phyloP scores from a whole-genome alignment of 2,113 vertebrate genomes.

The mouse (Mus musculus) region DNA sequence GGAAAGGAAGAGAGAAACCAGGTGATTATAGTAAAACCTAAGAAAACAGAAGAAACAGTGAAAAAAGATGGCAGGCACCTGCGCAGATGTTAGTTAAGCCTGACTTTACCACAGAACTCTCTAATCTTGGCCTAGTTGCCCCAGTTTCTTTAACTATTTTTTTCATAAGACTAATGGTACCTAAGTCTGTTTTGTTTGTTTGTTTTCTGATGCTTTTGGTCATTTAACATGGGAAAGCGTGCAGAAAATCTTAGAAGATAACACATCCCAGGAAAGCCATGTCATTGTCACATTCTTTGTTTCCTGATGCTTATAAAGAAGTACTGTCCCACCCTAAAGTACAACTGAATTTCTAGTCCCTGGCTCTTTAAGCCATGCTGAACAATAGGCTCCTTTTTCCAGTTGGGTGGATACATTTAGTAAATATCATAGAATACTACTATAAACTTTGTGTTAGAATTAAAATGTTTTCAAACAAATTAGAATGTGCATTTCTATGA shows the following conservation, averaged over 20 bases:
- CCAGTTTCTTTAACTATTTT: neutral
- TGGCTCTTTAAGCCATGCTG: constrained; percentile 36
- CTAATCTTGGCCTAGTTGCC: neutral
- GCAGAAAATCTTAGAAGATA: neutral
- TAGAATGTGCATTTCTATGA: neutral
- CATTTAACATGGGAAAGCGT: neutral
- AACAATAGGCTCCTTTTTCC: constrained; percentile 35
- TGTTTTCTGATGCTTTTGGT: neutral
- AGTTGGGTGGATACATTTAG: constrained; percentile 43
- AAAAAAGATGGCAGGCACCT: neutral
- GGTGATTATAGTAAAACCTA: neutral
- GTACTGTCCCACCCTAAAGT: neutral
- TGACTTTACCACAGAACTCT: neutral
- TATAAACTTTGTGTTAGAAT: constrained; percentile 50
- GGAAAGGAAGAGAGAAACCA: neutral
- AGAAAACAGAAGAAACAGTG: neutral
- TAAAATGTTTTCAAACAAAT: constrained; percentile 1
- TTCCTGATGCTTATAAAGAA: constrained; percentile 14
- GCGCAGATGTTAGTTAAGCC: neutral
- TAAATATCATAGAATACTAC: neutral
- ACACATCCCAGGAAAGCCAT: neutral
- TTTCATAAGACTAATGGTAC: neutral
- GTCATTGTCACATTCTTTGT: neutral
- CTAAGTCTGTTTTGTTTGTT: neutral
- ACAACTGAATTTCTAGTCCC: constrained; percentile 34